Base-by-base conservation (phyloP, 2,888 invertebrate species). In the Steinernema scapterisci region DNA sequence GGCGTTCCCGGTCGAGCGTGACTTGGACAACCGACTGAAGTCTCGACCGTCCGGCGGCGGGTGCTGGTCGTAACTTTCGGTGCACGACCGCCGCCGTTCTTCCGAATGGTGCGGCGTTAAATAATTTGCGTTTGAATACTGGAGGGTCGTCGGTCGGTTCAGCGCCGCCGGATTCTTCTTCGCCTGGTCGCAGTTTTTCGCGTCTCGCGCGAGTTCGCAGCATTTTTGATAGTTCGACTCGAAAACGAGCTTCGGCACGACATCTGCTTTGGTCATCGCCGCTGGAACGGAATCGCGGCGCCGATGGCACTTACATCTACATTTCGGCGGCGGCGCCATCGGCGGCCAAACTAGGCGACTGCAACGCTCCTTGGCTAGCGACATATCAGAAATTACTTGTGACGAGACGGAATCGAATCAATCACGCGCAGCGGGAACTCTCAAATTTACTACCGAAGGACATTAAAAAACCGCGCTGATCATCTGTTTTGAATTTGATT, bases 151-250 rank as follows among this genome's bases (percentile, higher is more conserved):
- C 7, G 27, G 63, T 63, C 63, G 63, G 27, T 63, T 25, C 31
- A 63, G 7, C 16, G 48, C 48, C 7, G 45, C 45, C 23, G 63
- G 13, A 27, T 13, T 27, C 7, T 63, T 63, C 19, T 5, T 38
- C 13, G 31, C 16, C n/a, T 63, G 63, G 38, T 63, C 63, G 63
- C 63, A 63, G 31, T 63, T 63, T 63, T 63, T 63, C 63, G 63
- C 63, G 25, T 63, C 31, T 63, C 63, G 23, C 27, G 63, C 63
- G 27, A 38, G 6, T 16, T 63, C 63, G 63, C 63, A 63, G 31
- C 63, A 63, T 63, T 63, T 63, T 31, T 63, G 63, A 63, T 31
- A 63, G 38, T 25, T 25, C 31, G 31, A 16, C 3, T 63, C 63
- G 63, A 63, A 63, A 6, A 63, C 31, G 11, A 63, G 31, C 11